Percentiles rank a stretch among this genome's conserved stretches.
These are phyloP conservation scores for Bimastos eiseni DNA, from an alignment of 2,888 invertebrate genomes.

Conservation along the genomic window DNA sequence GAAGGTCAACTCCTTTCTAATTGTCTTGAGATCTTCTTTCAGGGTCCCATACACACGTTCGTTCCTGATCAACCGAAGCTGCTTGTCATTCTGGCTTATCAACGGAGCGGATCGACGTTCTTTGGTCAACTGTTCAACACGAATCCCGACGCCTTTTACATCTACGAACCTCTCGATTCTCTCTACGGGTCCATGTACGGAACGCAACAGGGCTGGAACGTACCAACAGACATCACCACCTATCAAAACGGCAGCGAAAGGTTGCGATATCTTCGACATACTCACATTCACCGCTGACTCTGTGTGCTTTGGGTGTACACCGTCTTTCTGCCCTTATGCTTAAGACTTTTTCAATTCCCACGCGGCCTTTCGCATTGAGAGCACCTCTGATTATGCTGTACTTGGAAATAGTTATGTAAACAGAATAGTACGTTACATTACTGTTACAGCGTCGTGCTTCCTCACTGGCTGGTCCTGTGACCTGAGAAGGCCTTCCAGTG, in stretches of 20 bases:
- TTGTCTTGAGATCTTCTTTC: background rate
- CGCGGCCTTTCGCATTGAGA: too few relatives aligned
- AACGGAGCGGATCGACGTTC: slow-evolving; percentile 38
- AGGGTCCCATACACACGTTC: background rate
- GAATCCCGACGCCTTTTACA: slow-evolving; percentile 37
- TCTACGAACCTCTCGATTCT: slow-evolving; percentile 41
- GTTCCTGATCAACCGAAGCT: slow-evolving; percentile 24
- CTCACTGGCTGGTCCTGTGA: too few relatives aligned
- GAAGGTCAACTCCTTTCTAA: background rate
- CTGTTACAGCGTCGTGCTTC: too few relatives aligned
- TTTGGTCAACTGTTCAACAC: slow-evolving; percentile 38
- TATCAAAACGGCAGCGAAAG: slow-evolving; percentile 29
- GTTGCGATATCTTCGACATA: background rate
- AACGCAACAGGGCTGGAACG: slow-evolving; percentile 38
- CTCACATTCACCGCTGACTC: background rate
- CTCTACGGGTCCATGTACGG: slow-evolving; percentile 40
- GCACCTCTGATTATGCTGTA: too few relatives aligned
- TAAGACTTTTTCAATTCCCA: too few relatives aligned
- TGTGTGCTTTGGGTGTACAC: background rate
- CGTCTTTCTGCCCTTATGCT: background rate
- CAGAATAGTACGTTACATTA: too few relatives aligned
- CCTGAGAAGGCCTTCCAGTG: too few relatives aligned
- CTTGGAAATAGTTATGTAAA: too few relatives aligned
- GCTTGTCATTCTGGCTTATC: slow-evolving; percentile 36
- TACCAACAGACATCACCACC: slow-evolving; percentile 38